These are phyloP conservation scores for Rhea pennata DNA, from an alignment of 2,113 vertebrate species.

Conservation along the genomic window DNA sequence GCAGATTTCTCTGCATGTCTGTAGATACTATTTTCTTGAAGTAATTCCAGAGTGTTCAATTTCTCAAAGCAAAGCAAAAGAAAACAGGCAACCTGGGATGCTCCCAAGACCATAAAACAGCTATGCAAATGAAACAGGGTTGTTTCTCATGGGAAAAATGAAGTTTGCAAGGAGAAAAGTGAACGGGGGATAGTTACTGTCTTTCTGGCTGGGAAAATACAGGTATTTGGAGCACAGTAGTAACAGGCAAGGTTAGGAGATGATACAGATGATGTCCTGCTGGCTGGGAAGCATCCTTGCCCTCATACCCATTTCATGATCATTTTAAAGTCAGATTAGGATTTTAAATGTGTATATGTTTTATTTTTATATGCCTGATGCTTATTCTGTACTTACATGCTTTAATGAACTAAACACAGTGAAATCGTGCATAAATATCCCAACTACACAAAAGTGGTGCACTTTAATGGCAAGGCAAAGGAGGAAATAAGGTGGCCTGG, in stretches of 20 bases:
- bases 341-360: neutral
- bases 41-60: neutral
- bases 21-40: neutral
- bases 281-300: neutral
- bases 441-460: fast-evolving
- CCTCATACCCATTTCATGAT: neutral
- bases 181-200: neutral
- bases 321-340: neutral
- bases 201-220: neutral
- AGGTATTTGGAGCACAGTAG: fast-evolving
- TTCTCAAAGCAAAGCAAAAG: neutral
- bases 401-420: neutral
- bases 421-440: fast-evolving
- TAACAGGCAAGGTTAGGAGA: neutral
- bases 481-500: slow-evolving; percentile 85
- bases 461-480: neutral
- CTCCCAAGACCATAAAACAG: neutral
- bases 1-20: neutral
- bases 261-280: too few relatives aligned
- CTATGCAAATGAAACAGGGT: neutral
- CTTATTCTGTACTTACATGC: neutral
- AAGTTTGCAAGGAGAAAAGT: neutral
- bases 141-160: neutral
- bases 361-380: neutral
- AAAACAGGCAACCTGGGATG: neutral